Percentiles rank a stretch among this genome's conserved stretches.
Evolutionary conservation across 1,140 invertebrate species (phyloP).

Genomic region (Hermetia illucens): DNA sequence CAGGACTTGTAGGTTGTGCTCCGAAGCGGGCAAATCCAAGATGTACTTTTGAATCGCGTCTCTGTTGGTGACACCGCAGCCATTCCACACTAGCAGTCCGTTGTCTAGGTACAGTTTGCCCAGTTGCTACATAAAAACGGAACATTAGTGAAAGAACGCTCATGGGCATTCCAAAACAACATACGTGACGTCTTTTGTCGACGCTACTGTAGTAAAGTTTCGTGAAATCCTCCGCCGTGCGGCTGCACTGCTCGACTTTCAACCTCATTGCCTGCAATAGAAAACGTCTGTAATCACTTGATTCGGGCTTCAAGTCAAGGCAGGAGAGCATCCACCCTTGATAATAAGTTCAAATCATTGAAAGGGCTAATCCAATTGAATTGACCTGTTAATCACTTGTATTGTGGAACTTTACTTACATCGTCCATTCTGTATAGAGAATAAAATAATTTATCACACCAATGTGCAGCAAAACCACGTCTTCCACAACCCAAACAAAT

Average conservation of each 20-base stretch:
- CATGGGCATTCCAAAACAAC: slow-evolving; percentile 2
- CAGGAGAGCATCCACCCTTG: no score
- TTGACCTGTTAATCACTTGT: no score
- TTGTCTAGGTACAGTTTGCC: slow-evolving; percentile 63
- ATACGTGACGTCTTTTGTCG: slow-evolving; percentile 67
- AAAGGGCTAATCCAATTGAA: no score
- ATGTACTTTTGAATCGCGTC: slow-evolving; percentile 66
- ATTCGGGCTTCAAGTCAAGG: no score
- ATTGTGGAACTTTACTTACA: no score
- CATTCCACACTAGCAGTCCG: slow-evolving; percentile 74
- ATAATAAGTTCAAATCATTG: no score
- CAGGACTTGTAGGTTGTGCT: slow-evolving; percentile 51
- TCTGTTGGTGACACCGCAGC: slow-evolving; percentile 56
- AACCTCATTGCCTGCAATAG: no score
- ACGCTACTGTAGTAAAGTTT: slow-evolving; percentile 69
- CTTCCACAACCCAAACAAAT: no score
- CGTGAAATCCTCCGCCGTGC: slow-evolving; percentile 66
- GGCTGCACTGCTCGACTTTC: slow-evolving; percentile 60
- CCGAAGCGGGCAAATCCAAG: slow-evolving; percentile 54
- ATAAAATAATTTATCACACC: no score
- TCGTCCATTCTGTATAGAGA: no score
- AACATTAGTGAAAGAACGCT: neutral
- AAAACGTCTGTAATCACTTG: no score
- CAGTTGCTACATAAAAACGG: slow-evolving; percentile 40
- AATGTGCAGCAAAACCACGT: no score